Conservation (phyloP, 2,113 vertebrate genomes). For the Chinchilla lanigera region DNA sequence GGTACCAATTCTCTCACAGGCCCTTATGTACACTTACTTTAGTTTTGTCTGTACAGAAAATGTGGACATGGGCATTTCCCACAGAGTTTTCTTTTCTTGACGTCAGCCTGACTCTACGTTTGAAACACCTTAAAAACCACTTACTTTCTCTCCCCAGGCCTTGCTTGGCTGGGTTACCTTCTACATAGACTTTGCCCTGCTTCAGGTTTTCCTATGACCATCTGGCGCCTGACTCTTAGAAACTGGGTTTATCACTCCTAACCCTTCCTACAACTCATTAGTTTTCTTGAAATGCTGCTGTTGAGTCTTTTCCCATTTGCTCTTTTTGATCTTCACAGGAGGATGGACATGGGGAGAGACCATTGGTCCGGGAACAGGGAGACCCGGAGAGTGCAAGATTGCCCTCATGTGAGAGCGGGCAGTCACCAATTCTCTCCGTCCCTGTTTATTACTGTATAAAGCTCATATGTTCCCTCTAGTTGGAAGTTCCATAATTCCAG, state of each 20-base stretch:
- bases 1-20: not conserved
- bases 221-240: not conserved
- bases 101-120: not conserved
- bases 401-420: not conserved
- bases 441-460: not conserved
- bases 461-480: not conserved
- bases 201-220: not conserved
- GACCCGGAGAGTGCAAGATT: not conserved
- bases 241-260: not conserved
- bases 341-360: not conserved
- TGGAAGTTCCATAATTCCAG: not conserved
- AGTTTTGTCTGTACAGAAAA: not conserved
- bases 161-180: slow-evolving; percentile 8
- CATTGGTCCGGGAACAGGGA: not conserved
- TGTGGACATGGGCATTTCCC: not conserved
- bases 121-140: not conserved
- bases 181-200: not conserved
- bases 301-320: not conserved
- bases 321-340: not conserved
- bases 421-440: not conserved
- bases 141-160: not conserved
- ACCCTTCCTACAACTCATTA: not conserved
- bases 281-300: slow-evolving; percentile 32
- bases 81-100: not conserved
- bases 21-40: not conserved